Evolutionary conservation across 2,113 vertebrate species (phyloP).

Genomic region (Rallus limicola): DNA sequence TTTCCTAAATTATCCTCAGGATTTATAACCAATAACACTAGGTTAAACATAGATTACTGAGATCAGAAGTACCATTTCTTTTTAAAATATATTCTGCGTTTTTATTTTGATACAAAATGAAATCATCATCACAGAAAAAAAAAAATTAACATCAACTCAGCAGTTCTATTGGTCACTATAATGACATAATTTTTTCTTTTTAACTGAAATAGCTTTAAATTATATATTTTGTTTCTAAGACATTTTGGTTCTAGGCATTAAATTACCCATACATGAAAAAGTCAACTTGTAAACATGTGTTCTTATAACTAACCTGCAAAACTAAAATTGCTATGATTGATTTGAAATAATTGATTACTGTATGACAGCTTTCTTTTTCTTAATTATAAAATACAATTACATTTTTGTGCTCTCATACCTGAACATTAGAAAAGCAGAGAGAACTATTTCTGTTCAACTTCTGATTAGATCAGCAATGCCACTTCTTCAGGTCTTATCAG

Average conservation of each 20-base stretch:
- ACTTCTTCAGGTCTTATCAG: slow-evolving; percentile 85
- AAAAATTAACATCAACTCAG: neutral
- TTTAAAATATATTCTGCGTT: neutral
- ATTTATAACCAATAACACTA: neutral
- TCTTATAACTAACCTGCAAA: slow-evolving; percentile 46
- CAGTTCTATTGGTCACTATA: neutral
- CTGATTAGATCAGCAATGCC: slow-evolving; percentile 88
- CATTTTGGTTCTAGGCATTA: neutral
- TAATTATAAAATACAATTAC: slow-evolving; percentile 80
- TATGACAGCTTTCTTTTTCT: slow-evolving; percentile 48
- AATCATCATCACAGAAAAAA: neutral
- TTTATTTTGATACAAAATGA: neutral
- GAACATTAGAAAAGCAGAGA: slow-evolving; percentile 66
- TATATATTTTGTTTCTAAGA: neutral
- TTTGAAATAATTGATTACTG: slow-evolving; percentile 62
- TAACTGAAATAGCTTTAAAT: neutral
- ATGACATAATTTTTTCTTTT: neutral
- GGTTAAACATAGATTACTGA: neutral
- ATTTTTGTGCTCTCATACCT: slow-evolving; percentile 63
- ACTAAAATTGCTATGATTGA: slow-evolving; percentile 53
- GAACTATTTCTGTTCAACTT: slow-evolving; percentile 71
- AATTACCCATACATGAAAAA: slow-evolving; percentile 25
- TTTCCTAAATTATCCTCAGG: neutral
- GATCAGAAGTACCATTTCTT: neutral
- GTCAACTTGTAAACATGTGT: slow-evolving; percentile 29